Percentiles rank a stretch among this genome's conserved stretches.
These are phyloP conservation scores for Coptotermes formosanus DNA, from an alignment of 1,140 invertebrate genomes.

Conservation along the genomic window DNA sequence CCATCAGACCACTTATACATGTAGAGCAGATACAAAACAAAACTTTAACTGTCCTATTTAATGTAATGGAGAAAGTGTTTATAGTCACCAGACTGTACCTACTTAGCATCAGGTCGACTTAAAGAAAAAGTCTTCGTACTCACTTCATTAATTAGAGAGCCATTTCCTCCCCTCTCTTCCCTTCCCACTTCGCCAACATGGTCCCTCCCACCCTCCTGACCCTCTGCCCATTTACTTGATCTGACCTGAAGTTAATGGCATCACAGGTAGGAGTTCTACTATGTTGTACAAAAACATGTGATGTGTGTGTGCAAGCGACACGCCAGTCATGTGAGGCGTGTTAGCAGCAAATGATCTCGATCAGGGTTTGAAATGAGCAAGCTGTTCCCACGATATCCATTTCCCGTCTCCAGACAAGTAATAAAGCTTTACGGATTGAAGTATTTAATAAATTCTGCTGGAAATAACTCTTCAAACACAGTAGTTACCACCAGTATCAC, in stretches of 20 bases:
- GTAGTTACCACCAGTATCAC: too few relatives aligned
- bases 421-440: too few relatives aligned
- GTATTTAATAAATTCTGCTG: too few relatives aligned
- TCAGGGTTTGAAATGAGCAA: background rate
- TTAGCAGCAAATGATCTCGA: background rate
- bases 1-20: too few relatives aligned
- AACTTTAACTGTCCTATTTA: too few relatives aligned
- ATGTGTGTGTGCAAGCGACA: background rate
- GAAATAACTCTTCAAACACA: too few relatives aligned
- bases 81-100: background rate
- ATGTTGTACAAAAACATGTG: background rate
- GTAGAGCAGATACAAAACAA: too few relatives aligned
- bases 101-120: constrained; percentile 23
- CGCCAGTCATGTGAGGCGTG: background rate
- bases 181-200: background rate
- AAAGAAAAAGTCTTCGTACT: constrained; percentile 26
- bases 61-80: too few relatives aligned
- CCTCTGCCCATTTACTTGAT: background rate
- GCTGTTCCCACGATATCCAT: too few relatives aligned
- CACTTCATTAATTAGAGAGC: constrained; percentile 31
- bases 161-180: constrained; percentile 17
- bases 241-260: constrained; percentile 2
- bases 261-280: background rate
- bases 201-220: background rate
- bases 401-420: too few relatives aligned